Conservation (phyloP, 2,888 invertebrate genomes). For the Sinhomidia bicolor region DNA sequence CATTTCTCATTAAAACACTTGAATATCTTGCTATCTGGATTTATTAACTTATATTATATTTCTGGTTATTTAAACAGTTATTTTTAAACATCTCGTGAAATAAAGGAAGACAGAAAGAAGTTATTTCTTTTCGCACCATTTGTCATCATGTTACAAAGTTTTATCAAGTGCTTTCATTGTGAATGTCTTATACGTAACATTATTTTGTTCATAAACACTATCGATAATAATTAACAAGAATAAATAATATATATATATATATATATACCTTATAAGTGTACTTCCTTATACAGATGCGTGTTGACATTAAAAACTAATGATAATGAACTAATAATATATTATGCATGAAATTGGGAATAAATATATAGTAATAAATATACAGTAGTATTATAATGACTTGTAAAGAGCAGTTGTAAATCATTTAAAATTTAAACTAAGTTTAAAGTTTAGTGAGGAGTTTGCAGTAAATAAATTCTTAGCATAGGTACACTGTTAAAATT, state of each 20-base stretch:
- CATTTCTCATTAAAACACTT: not conserved
- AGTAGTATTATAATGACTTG: conserved; percentile 10
- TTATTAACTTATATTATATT: conserved; percentile 16
- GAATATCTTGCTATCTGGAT: conserved; percentile 12
- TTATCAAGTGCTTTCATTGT: conserved; percentile 38
- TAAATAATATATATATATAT: conserved; percentile 44
- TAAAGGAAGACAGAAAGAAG: conserved; percentile 63
- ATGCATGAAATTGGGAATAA: conserved; percentile 11
- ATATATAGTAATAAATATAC: not conserved
- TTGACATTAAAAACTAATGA: conserved; percentile 18
- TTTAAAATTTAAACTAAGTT: not conserved
- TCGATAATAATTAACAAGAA: conserved; percentile 38
- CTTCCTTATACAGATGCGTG: conserved; percentile 27
- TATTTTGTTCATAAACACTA: conserved; percentile 17
- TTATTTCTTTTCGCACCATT: conserved; percentile 52
- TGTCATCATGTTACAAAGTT: conserved; percentile 49
- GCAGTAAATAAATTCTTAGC: not conserved
- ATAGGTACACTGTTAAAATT: not conserved
- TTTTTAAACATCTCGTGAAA: conserved; percentile 47
- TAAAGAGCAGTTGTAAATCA: not conserved
- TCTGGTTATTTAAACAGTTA: conserved; percentile 23
- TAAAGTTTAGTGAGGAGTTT: not conserved
- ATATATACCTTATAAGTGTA: conserved; percentile 26
- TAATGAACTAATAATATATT: conserved; percentile 25
- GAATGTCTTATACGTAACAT: conserved; percentile 17